Evolutionary conservation across 2,113 vertebrate species (phyloP).

Genomic region (Neodon shergylaensis): DNA sequence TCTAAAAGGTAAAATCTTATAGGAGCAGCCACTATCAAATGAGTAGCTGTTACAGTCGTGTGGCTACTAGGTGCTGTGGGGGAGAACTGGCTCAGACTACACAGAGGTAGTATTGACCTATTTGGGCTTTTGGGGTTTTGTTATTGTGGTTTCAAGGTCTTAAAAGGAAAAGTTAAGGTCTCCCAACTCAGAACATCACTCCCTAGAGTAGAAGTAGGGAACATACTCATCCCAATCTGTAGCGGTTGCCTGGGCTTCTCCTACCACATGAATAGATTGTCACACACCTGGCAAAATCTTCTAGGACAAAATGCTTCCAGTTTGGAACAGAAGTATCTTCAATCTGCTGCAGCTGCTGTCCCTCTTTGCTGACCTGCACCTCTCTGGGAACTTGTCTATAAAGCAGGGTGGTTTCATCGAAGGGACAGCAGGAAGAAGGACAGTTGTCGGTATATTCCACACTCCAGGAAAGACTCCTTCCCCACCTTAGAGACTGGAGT

Average conservation of each 20-base stretch:
- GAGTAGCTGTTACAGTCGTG: neutral
- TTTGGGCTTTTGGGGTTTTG: neutral
- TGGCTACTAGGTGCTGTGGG: neutral
- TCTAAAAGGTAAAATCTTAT: neutral
- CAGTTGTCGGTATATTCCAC: neutral
- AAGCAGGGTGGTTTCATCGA: neutral
- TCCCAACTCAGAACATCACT: neutral
- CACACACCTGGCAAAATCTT: neutral
- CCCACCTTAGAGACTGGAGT: neutral
- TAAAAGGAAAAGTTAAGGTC: neutral
- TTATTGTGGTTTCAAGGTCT: neutral
- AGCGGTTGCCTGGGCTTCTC: neutral
- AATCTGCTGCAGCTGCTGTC: neutral
- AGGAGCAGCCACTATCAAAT: neutral
- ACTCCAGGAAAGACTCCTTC: neutral
- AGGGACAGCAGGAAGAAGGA: neutral
- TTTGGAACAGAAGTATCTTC: neutral
- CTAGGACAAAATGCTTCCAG: neutral
- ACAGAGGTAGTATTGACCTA: neutral
- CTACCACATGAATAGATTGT: neutral
- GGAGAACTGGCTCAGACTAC: neutral
- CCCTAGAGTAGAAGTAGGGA: accelerated
- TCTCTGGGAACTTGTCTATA: neutral
- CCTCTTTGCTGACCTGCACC: neutral
- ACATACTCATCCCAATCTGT: neutral